These are phyloP conservation scores for Neodiprion virginianus DNA, from an alignment of 1,140 invertebrate genomes.

Conservation along the genomic window DNA sequence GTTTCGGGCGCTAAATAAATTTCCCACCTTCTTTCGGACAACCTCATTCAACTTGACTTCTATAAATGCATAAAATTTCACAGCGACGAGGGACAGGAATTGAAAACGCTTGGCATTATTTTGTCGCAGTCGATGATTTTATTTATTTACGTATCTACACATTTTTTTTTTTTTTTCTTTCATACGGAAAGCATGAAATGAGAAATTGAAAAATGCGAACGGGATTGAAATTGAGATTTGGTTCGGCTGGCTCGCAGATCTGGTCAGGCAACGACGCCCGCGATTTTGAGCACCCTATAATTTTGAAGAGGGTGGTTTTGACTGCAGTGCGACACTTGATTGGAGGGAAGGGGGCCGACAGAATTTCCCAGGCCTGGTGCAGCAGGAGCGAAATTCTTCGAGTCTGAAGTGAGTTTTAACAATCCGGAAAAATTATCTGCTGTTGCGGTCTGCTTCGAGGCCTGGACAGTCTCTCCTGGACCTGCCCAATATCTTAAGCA, in stretches of 20 bases:
- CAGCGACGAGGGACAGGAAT: too few species aligned
- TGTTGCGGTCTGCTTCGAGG: not conserved
- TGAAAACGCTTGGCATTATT: too few species aligned
- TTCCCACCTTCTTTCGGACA: not conserved
- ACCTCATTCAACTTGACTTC: too few species aligned
- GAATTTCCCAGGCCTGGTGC: not conserved
- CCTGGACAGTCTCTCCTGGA: not conserved
- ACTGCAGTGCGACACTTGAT: not conserved
- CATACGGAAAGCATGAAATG: too few species aligned
- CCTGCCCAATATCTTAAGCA: slow-evolving; percentile 1
- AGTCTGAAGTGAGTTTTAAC: slow-evolving; percentile 6
- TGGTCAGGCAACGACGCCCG: not conserved
- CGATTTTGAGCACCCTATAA: slow-evolving; percentile 1
- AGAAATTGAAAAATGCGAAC: too few species aligned
- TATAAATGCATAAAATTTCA: too few species aligned
- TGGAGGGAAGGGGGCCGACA: not conserved
- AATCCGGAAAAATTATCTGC: not conserved
- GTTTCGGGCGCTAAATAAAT: not conserved
- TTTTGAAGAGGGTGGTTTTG: not conserved
- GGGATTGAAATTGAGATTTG: too few species aligned
- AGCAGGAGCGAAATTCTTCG: not conserved
- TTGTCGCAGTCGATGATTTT: too few species aligned
- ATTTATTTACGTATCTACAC: too few species aligned
- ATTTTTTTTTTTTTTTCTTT: too few species aligned
- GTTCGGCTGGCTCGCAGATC: not conserved